Conservation (phyloP, 2,113 vertebrate species). For the Macquaria ambigua region DNA sequence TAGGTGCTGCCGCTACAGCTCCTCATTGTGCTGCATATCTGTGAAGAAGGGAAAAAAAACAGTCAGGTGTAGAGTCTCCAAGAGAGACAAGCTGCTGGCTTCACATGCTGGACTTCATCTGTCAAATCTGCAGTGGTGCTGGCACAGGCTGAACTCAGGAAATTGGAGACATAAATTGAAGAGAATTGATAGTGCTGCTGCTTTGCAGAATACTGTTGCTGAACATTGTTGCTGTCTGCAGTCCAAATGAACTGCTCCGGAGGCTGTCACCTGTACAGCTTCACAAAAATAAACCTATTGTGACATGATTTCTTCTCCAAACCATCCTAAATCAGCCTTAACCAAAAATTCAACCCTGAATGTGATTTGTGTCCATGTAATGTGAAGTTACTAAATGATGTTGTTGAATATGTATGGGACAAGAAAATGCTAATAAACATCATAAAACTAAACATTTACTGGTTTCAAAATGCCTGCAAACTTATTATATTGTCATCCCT, state of each 20-base stretch:
- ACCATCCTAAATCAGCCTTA: not conserved
- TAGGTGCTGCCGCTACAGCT: constrained; percentile 48
- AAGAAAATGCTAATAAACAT: not conserved
- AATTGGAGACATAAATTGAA: constrained; percentile 78
- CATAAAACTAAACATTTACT: not conserved
- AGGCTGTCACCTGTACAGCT: constrained; percentile 47
- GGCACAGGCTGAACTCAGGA: constrained; percentile 60
- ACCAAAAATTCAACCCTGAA: not conserved
- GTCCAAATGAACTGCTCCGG: constrained; percentile 67
- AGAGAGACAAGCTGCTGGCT: constrained; percentile 64
- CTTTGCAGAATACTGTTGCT: constrained; percentile 67
- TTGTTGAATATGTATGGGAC: not conserved
- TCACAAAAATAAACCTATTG: constrained; percentile 44
- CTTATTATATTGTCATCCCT: not conserved
- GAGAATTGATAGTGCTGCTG: constrained; percentile 69
- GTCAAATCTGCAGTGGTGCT: constrained; percentile 68
- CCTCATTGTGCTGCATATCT: constrained; percentile 59
- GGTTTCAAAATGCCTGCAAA: not conserved
- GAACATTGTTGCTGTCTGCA: constrained; percentile 69
- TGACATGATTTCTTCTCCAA: constrained; percentile 34
- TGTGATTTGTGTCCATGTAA: constrained; percentile 35
- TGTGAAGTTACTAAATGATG: constrained; percentile 23
- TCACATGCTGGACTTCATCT: constrained; percentile 68
- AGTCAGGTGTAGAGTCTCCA: constrained; percentile 55
- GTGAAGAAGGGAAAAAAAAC: constrained; percentile 24